phyloP scores from a whole-genome alignment of 1,140 invertebrate species.

The Piezodorus guildinii region DNA sequence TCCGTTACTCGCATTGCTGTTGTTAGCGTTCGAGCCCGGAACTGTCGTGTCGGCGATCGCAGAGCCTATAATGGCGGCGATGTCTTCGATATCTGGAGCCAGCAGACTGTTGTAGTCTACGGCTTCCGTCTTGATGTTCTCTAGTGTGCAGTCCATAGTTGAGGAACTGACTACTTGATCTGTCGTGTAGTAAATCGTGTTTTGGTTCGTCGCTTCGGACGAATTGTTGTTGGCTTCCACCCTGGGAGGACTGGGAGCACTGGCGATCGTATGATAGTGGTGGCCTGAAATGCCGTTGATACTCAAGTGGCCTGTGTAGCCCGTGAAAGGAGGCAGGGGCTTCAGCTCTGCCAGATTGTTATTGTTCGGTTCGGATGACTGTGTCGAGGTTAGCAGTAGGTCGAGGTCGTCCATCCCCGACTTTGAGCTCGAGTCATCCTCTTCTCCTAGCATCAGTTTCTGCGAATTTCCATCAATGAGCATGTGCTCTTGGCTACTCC shows the following conservation, averaged over 20 bases:
- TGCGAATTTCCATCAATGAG: constrained; percentile 19
- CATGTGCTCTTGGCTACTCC: constrained; percentile 14
- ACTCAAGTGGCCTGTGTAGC: constrained; percentile 66
- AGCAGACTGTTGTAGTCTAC: constrained; percentile 38
- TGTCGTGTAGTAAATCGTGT: constrained; percentile 28
- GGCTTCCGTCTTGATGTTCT: constrained; percentile 37
- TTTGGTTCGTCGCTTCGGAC: constrained; percentile 32
- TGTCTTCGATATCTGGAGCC: constrained; percentile 63
- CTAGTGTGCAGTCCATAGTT: constrained; percentile 33
- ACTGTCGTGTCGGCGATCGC: constrained; percentile 81
- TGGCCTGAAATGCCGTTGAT: constrained; percentile 77
- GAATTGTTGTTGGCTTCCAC: constrained; percentile 47
- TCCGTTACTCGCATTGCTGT: constrained; percentile 36
- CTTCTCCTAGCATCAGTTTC: constrained; percentile 26
- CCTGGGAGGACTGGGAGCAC: constrained; percentile 36
- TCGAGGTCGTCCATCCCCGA: constrained; percentile 47
- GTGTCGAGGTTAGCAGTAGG: constrained; percentile 36
- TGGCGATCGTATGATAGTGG: constrained; percentile 69
- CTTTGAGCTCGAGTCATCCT: constrained; percentile 38
- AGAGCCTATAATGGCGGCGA: constrained; percentile 75
- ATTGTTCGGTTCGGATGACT: constrained; percentile 36
- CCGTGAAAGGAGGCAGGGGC: constrained; percentile 73
- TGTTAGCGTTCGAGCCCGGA: constrained; percentile 40
- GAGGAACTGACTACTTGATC: constrained; percentile 33
- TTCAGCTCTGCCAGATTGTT: constrained; percentile 65